Percentiles rank a stretch among this genome's conserved stretches.
Conservation (phyloP, 2,888 invertebrate genomes). For the Hyles lineata region DNA sequence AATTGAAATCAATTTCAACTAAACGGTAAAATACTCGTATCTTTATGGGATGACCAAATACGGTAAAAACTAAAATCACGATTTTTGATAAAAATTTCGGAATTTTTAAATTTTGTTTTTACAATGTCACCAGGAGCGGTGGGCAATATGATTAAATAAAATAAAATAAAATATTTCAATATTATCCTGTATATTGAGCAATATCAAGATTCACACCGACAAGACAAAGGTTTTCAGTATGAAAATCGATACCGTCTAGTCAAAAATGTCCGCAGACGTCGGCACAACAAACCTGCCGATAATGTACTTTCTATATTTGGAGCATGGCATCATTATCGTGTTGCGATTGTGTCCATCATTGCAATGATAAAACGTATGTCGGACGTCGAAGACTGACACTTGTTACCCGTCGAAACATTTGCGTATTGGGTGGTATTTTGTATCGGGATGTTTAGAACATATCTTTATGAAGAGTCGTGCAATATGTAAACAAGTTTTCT, state of each 20-base stretch:
- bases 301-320: slow-evolving; percentile 45
- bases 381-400: slow-evolving; percentile 3
- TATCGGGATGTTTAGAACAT: neutral
- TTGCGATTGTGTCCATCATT: slow-evolving; percentile 54
- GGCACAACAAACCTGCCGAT: neutral
- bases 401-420: neutral
- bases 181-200: no score
- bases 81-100: no score
- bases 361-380: slow-evolving; percentile 40
- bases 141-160: no score
- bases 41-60: no score
- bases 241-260: neutral
- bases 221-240: neutral
- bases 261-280: neutral
- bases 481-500: no score
- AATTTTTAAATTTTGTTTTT: no score
- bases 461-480: no score
- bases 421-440: slow-evolving; percentile 2
- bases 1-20: no score
- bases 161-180: no score
- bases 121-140: no score
- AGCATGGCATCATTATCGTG: slow-evolving; percentile 46
- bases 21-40: no score
- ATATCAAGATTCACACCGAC: neutral
- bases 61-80: no score